A percentile compares a stretch with the other conserved stretches of the same genome.
These are phyloP conservation scores for Cygnus buccinator DNA, from an alignment of 2,113 vertebrate species.

Conservation along the genomic window DNA sequence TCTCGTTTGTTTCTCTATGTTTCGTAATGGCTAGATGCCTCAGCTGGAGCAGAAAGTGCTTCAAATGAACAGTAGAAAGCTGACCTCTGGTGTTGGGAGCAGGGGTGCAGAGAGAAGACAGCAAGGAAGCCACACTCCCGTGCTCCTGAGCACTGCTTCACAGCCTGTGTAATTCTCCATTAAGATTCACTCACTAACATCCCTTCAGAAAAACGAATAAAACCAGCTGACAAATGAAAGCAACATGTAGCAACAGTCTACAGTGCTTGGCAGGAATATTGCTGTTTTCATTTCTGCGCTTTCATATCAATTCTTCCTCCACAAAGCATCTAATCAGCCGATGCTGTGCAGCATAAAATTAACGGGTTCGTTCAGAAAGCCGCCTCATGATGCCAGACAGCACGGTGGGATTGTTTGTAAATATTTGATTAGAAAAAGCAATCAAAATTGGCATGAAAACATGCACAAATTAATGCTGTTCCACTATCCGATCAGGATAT, in stretches of 20 bases:
- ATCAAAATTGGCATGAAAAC: not conserved
- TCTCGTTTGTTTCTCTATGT: not conserved
- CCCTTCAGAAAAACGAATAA: not conserved
- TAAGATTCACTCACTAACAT: not conserved
- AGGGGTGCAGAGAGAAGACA: not conserved
- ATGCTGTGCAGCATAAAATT: conserved; percentile 42
- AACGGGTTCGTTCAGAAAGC: conserved; percentile 41
- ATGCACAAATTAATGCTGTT: not conserved
- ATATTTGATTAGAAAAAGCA: conserved; percentile 48
- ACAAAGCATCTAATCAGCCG: conserved; percentile 52
- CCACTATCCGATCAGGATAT: not conserved
- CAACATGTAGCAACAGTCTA: conserved; percentile 5
- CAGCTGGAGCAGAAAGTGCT: not conserved
- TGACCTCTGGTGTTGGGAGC: conserved; percentile 29
- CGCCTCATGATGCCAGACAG: conserved; percentile 15
- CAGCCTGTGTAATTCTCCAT: not conserved
- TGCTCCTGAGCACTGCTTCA: not conserved
- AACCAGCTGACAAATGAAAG: conserved; percentile 9
- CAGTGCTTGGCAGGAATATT: conserved; percentile 42
- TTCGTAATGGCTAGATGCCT: not conserved
- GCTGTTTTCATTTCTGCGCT: conserved; percentile 33
- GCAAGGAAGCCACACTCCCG: not conserved
- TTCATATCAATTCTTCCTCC: conserved; percentile 31
- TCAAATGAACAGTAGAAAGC: conserved; percentile 10
- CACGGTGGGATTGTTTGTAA: conserved; percentile 34